These are phyloP conservation scores for Petrocephalus sullivani DNA, from an alignment of 2,797 vertebrate genomes.

Conservation along the genomic window DNA sequence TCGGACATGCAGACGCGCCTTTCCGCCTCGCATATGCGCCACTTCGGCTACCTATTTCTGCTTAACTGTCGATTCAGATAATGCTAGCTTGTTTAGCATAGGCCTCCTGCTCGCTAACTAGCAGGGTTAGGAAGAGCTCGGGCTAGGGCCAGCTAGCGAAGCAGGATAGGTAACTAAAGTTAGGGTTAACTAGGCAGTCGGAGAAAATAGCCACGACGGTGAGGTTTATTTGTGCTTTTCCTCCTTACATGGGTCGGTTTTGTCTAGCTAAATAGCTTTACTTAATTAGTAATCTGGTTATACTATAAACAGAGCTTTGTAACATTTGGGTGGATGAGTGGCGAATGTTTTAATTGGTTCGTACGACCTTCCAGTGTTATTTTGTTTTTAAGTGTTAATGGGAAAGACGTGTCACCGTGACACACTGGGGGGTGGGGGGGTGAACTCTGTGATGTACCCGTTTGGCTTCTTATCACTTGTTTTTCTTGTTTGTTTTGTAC, in stretches of 20 bases:
- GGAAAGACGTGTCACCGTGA: not conserved
- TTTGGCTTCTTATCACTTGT: not conserved
- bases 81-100: not conserved
- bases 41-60: not conserved
- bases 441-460: not conserved
- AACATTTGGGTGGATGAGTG: not conserved
- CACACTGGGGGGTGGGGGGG: not conserved
- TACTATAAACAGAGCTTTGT: not conserved
- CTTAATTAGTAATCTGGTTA: not conserved
- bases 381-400: not conserved
- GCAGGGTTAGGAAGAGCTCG: not conserved
- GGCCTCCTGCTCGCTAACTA: not conserved
- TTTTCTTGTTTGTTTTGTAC: not conserved
- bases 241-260: not conserved
- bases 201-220: not conserved
- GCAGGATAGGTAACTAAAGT: not conserved
- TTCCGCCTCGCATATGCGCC: not conserved
- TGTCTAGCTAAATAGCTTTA: not conserved
- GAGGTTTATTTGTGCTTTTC: not conserved
- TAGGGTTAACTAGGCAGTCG: not conserved
- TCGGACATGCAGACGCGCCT: not conserved
- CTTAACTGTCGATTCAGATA: no score
- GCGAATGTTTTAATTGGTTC: not conserved
- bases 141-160: not conserved
- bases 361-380: not conserved